Evolutionary conservation across 2,113 vertebrate species (phyloP), one percentile per base, ranked within the genome.

Genomic region (Cygnus buccinator): DNA sequence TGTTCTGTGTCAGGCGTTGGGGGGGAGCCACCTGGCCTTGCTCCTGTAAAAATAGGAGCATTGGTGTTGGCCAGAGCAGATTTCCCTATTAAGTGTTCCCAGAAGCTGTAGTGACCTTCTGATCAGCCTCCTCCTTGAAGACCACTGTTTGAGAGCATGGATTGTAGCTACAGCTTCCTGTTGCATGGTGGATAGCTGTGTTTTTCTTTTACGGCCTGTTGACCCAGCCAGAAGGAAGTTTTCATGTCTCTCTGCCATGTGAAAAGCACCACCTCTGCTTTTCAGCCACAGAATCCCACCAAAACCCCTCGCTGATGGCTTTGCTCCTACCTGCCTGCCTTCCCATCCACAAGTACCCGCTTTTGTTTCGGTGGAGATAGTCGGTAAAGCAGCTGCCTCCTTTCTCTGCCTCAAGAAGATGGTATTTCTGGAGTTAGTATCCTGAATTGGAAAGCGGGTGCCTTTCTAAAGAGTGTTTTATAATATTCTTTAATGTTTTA

Each of bases 401-500:
- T 65, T 91, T 58, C 58, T 86, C 57, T 81, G 76, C 63, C 52
- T 54, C 20, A 29, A 50, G 84, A 44, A 25, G 23, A 33, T 58
- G 62, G 14, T 55, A 8, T 71, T 91, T 80, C n/a, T 13, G 4
- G 21, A 57, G 29, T 79, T 85, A 85, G 50, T 83, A 55, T 14
- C 28, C 72, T 73, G 41, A 33, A 11, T 3, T 19, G 66, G 90
- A 89, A 89, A 62, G 66, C 61, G 48, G 41, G 73, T 87, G 62
- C 41, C 92, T 95, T 90, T 81, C 62, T 76, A 35, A 82, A 79
- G 25, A n/a, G n/a, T 79, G 33, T 58, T 92, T 91, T 89, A 44
- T 93, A 57, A 35, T 41, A 55, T 46, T 94, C 74, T 94, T 90
- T 29, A 76, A 52, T 85, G 85, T 91, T 91, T 90, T 68, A 79